Conservation (phyloP, 2,888 invertebrate species). For the Formica aserva region DNA sequence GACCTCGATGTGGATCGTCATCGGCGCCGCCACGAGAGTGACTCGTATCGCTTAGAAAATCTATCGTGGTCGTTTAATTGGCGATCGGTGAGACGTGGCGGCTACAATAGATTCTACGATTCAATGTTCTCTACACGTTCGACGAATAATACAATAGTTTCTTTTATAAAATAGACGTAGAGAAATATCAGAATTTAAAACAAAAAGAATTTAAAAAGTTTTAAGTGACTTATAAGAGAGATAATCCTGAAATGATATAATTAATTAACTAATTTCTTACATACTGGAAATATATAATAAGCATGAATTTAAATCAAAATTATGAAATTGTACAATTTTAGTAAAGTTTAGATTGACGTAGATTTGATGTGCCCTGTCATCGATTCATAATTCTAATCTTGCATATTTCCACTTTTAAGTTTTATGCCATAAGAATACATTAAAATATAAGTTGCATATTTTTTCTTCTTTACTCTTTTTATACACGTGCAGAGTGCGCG, state of each 20-base stretch:
- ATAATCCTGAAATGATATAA: not conserved
- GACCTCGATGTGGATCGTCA: conserved; percentile 37
- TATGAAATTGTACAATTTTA: not conserved
- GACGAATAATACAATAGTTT: not conserved
- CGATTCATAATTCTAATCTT: not conserved
- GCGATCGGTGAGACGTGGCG: conserved; percentile 29
- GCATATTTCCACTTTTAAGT: not conserved
- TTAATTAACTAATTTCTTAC: not conserved
- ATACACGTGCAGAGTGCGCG: not conserved
- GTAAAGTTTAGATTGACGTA: not conserved
- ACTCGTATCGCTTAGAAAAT: conserved; percentile 45
- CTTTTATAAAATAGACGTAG: not conserved
- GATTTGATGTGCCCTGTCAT: not conserved
- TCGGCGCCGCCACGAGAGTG: conserved; percentile 22
- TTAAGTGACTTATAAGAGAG: not conserved
- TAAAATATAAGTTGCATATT: not conserved
- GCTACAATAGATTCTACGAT: conserved; percentile 9
- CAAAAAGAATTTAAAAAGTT: not conserved
- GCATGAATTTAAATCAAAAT: not conserved
- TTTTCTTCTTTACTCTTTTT: not conserved
- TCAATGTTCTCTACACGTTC: not conserved
- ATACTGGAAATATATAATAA: not conserved
- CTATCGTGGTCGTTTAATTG: conserved; percentile 42
- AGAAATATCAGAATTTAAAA: not conserved
- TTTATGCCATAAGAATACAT: not conserved